phyloP scores from a whole-genome alignment of 2,113 vertebrate genomes.

The Cyphomyrus discorhynchus region DNA sequence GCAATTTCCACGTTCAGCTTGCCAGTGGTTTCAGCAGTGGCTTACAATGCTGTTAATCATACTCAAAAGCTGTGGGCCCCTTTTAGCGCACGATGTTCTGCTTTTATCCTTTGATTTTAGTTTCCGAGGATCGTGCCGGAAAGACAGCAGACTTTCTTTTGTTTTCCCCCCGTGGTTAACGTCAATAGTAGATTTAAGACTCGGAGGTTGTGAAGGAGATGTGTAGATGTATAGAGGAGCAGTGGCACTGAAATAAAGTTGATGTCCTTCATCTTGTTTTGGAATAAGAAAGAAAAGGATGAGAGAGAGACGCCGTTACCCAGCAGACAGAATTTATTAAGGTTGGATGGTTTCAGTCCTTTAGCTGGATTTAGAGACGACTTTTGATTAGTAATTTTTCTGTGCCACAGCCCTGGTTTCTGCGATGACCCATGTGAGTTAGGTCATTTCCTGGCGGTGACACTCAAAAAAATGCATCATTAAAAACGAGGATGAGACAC shows the following conservation, averaged over 20 bases:
- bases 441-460: not conserved
- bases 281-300: not conserved
- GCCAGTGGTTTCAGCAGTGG: not conserved
- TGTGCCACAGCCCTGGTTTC: not conserved
- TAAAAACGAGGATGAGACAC: conserved; percentile 39
- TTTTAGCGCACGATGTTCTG: not conserved
- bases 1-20: not conserved
- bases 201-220: not conserved
- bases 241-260: not conserved
- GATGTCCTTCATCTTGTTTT: not conserved
- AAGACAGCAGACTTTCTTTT: not conserved
- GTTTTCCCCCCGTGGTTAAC: not conserved
- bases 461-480: not conserved
- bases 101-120: not conserved
- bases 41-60: not conserved
- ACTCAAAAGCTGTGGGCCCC: not conserved
- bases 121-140: not conserved
- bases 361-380: not conserved
- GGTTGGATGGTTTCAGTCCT: not conserved
- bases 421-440: not conserved
- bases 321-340: not conserved
- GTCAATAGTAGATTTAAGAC: not conserved
- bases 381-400: not conserved
- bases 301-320: not conserved
- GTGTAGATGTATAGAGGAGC: not conserved